These are phyloP conservation scores for Tympanoctomys barrerae DNA, from an alignment of 2,797 vertebrate species.

Conservation along the genomic window DNA sequence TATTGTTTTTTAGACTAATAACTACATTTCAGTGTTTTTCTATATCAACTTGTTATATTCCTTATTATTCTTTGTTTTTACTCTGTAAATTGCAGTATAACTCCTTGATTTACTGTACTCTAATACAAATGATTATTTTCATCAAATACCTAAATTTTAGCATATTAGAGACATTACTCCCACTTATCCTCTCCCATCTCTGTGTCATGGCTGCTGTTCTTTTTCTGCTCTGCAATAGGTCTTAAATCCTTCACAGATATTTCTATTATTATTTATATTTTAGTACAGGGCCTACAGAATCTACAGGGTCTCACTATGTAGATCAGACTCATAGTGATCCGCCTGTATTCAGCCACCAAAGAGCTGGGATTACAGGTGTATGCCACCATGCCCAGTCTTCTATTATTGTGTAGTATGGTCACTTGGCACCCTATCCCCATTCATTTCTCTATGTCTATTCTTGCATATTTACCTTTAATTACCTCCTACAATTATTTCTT, in stretches of 20 bases:
- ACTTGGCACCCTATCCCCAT: background rate
- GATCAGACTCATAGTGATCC: no score
- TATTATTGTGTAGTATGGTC: background rate
- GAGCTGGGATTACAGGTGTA: no score
- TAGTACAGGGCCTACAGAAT: no score
- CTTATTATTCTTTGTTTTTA: background rate
- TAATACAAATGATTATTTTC: constrained; percentile 12
- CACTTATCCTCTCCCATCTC: background rate
- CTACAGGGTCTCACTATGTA: no score
- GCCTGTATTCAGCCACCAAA: no score
- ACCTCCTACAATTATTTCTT: background rate
- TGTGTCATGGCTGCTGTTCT: background rate
- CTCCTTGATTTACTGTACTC: background rate
- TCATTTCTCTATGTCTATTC: background rate
- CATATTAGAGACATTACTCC: background rate
- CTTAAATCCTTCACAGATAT: background rate
- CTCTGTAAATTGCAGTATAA: background rate
- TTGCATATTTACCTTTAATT: background rate
- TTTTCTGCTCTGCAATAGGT: background rate
- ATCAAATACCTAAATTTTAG: background rate
- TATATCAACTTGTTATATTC: background rate
- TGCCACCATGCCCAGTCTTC: no score
- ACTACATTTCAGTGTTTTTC: background rate
- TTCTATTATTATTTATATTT: background rate
- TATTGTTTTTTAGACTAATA: background rate